Evolutionary conservation across 2,888 invertebrate species (phyloP), one percentile per base, ranked within the genome.

Genomic region (Pantelozetes paolii): DNA sequence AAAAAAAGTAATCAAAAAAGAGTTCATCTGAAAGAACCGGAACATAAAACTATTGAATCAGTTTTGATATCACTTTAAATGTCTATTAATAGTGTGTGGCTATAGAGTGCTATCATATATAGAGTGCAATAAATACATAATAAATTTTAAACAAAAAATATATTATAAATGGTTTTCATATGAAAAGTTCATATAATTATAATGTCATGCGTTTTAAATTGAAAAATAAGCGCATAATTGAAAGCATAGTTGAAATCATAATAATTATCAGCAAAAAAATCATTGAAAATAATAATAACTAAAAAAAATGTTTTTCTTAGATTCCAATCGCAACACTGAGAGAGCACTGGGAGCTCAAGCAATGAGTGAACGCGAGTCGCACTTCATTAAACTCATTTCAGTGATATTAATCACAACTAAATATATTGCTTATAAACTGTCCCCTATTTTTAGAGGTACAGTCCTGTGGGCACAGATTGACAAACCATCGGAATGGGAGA

Each of bases 341-440:
- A 54, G 26, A 54, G 13, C 23, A 23, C 1, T 23, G 26, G 54
- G 36, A 36, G 36, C 36, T 11, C 36, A 36, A 54, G 54, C 23
- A 54, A n/a, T 54, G 54, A 54, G 54, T 54, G 54, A 54, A 54
- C 54, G 54, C 54, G 54, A 67, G 67, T 67, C 67, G 36, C 40
- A 67, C 67, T 67, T 67, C 67, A 67, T 67, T 67, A 40, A 67
- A 67, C 67, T 67, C 67, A 67, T 23, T 54, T 54, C 54, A 32
- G n/a, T 62, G 62, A 62, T 62, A 62, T 62, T 62, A 62, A 62
- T 62, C 62, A 62, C 32, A 62, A 62, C 32, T 62, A 62, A 62
- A 62, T 62, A 62, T 32, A 62, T 28, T 59, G 23, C 28, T 20
- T 50, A 54, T 54, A 23, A 54, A 54, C 54, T 23, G 54, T 54